Conservation (phyloP, 2,797 vertebrate species). For the Crotalus adamanteus region DNA sequence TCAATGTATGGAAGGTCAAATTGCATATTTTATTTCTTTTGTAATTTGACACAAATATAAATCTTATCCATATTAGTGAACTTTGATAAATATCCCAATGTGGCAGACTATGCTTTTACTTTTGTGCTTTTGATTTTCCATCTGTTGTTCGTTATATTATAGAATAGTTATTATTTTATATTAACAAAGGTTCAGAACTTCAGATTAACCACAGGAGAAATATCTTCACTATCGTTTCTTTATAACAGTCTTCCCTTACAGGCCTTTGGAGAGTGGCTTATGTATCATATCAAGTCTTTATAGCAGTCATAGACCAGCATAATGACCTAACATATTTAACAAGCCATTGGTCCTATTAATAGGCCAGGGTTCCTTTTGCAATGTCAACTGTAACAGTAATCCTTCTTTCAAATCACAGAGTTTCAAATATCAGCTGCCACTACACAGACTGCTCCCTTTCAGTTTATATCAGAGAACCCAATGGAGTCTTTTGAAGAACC, state of each 20-base stretch:
- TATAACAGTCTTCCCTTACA: conserved; percentile 63
- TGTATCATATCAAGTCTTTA: conserved; percentile 66
- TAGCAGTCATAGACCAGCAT: background rate
- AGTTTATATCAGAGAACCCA: conserved; percentile 75
- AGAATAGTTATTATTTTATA: conserved; percentile 1
- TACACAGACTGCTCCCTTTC: conserved; percentile 72
- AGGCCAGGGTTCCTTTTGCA: conserved; percentile 82
- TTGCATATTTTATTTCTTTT: background rate
- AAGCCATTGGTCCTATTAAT: conserved; percentile 86
- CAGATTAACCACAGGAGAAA: conserved; percentile 9
- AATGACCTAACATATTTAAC: conserved; percentile 78
- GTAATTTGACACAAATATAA: background rate
- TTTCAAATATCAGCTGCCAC: conserved; percentile 84
- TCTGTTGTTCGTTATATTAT: conserved; percentile 24
- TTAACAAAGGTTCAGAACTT: conserved; percentile 24
- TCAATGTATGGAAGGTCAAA: background rate
- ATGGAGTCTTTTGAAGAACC: conserved; percentile 86
- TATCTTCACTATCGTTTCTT: conserved; percentile 37
- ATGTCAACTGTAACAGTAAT: conserved; percentile 91
- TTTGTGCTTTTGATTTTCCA: background rate
- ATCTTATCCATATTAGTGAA: conserved; percentile 2
- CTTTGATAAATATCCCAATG: background rate
- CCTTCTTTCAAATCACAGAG: conserved; percentile 84
- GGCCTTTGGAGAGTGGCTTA: conserved; percentile 67
- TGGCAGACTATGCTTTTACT: background rate